A percentile compares a stretch with the other conserved stretches of the same genome.
Evolutionary conservation across 2,888 invertebrate species (phyloP).

Genomic region (Dinocampus coccinellae): DNA sequence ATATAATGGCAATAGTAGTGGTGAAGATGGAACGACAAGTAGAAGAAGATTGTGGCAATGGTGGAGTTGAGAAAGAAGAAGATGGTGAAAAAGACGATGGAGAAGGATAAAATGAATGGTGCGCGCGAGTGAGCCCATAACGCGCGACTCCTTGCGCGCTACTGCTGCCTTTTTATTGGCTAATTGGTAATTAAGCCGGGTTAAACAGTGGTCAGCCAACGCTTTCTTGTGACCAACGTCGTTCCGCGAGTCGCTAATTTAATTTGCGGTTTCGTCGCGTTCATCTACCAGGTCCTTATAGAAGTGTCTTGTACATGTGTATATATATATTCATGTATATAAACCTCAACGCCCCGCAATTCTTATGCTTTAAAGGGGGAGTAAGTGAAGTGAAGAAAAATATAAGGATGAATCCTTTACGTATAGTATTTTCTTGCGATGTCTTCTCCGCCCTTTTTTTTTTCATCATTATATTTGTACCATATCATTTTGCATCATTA

Average conservation of each 20-base stretch:
- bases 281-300: conserved; percentile 43
- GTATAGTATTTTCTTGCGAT: not conserved
- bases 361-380: not conserved
- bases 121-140: conserved; percentile 48
- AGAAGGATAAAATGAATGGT: conserved; percentile 29
- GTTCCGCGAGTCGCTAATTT: conserved; percentile 65
- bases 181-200: conserved; percentile 67
- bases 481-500: not conserved
- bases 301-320: not conserved
- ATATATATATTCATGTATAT: not conserved
- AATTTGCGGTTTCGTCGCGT: conserved; percentile 68
- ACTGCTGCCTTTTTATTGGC: conserved; percentile 61
- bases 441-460: not conserved
- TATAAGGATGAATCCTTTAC: not conserved
- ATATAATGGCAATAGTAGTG: conserved; percentile 26
- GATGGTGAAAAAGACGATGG: conserved; percentile 22
- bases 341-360: not conserved
- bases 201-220: conserved; percentile 65
- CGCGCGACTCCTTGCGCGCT: conserved; percentile 50
- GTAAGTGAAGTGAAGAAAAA: not conserved
- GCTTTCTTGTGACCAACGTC: conserved; percentile 62
- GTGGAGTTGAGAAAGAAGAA: conserved; percentile 35
- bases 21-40: conserved; percentile 1
- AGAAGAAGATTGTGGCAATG: not conserved
- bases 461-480: not conserved